These are phyloP conservation scores for Chelonia mydas DNA, from an alignment of 2,797 vertebrate species.

Conservation along the genomic window DNA sequence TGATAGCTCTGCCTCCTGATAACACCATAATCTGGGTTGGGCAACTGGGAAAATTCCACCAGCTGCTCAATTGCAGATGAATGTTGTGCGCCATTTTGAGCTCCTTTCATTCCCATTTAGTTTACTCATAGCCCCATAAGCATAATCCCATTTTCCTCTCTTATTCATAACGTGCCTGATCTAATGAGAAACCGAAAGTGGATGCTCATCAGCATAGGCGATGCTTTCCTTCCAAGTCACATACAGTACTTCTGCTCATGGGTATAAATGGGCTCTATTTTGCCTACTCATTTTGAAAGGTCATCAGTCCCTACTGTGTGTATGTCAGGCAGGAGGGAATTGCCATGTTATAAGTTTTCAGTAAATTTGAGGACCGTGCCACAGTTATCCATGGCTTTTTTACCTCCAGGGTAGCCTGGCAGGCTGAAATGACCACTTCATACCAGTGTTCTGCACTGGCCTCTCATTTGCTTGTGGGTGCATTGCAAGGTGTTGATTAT, in stretches of 20 bases:
- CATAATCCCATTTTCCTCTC: neutral
- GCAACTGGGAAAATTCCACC: neutral
- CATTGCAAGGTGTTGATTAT: neutral
- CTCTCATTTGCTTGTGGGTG: neutral
- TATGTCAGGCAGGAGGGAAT: neutral
- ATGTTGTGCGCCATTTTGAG: neutral
- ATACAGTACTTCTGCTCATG: accelerated
- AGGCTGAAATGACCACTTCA: neutral
- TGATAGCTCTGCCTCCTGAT: neutral
- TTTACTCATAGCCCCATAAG: neutral
- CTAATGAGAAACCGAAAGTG: neutral
- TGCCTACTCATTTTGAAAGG: neutral
- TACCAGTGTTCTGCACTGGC: neutral
- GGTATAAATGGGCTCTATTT: accelerated
- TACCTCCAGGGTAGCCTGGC: neutral
- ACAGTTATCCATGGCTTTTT: neutral
- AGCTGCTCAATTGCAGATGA: accelerated
- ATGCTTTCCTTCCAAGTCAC: neutral
- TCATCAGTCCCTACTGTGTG: neutral
- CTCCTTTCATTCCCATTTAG: neutral
- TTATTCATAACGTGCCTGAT: neutral
- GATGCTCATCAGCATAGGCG: neutral
- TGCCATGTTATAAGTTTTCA: neutral
- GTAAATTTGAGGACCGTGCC: neutral
- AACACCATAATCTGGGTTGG: accelerated